phyloP scores from a whole-genome alignment of 2,888 invertebrate genomes.

The Atrina japonica region DNA sequence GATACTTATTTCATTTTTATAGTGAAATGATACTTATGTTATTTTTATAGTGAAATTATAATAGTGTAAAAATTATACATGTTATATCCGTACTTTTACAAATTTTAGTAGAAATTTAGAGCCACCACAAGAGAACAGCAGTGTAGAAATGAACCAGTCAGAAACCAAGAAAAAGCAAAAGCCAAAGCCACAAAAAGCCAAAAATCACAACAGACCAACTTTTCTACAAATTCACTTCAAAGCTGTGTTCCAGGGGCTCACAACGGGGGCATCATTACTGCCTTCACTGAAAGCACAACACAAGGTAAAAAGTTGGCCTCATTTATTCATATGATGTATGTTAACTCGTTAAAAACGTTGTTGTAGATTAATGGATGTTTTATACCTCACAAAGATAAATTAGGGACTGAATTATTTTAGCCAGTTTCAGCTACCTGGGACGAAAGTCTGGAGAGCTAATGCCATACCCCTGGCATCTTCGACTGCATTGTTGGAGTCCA shows the following conservation, averaged over 20 bases:
- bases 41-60: no score
- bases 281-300: slow-evolving; percentile 99
- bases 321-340: background rate
- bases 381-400: background rate
- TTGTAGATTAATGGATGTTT: background rate
- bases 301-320: slow-evolving; percentile 82
- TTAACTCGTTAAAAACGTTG: background rate
- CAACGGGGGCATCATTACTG: slow-evolving; percentile 95
- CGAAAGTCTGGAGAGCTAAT: no score
- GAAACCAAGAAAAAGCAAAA: slow-evolving; percentile 44
- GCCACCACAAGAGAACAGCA: slow-evolving; percentile 49
- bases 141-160: slow-evolving; percentile 51
- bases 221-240: slow-evolving; percentile 76
- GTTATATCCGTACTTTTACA: no score
- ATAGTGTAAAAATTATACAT: no score
- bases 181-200: slow-evolving; percentile 43
- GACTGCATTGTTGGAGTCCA: no score
- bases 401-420: no score
- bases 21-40: no score
- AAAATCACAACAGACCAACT: slow-evolving; percentile 50
- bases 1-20: no score
- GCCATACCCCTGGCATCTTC: no score
- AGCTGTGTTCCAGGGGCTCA: slow-evolving; percentile 86
- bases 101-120: slow-evolving; percentile 52
- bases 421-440: no score